phyloP scores from a whole-genome alignment of 1,140 invertebrate species.

The Pomacea maculata region DNA sequence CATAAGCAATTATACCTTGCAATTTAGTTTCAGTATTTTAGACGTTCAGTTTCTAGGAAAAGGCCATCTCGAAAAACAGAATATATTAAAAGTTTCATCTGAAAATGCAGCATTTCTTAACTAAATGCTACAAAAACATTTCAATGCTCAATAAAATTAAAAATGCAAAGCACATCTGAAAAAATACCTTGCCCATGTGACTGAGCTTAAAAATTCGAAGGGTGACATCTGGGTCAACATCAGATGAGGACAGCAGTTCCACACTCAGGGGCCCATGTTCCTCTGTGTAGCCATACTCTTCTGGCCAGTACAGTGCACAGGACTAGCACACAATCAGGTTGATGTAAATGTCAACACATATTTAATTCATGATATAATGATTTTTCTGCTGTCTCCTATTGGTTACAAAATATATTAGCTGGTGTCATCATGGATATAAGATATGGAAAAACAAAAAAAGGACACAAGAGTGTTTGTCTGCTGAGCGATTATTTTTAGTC shows the following conservation, averaged over 20 bases:
- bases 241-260: slow-evolving; percentile 55
- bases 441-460: no score
- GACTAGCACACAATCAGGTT: slow-evolving; percentile 34
- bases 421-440: no score
- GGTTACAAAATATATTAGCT: no score
- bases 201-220: slow-evolving; percentile 55
- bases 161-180: background rate
- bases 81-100: background rate
- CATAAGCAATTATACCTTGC: background rate
- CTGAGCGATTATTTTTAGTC: no score
- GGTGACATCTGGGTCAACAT: slow-evolving; percentile 52
- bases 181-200: slow-evolving; percentile 51
- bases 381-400: no score
- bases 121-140: background rate
- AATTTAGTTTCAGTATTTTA: no score
- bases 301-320: slow-evolving; percentile 61
- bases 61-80: background rate
- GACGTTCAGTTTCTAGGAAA: background rate
- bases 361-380: no score
- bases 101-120: background rate
- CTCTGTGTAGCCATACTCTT: slow-evolving; percentile 60
- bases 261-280: slow-evolving; percentile 58
- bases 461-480: no score
- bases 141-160: background rate
- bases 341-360: no score